A percentile compares a stretch with the other conserved stretches of the same genome.
phyloP scores from a whole-genome alignment of 2,888 invertebrate genomes.

The Prostheceraeus crozeri region DNA sequence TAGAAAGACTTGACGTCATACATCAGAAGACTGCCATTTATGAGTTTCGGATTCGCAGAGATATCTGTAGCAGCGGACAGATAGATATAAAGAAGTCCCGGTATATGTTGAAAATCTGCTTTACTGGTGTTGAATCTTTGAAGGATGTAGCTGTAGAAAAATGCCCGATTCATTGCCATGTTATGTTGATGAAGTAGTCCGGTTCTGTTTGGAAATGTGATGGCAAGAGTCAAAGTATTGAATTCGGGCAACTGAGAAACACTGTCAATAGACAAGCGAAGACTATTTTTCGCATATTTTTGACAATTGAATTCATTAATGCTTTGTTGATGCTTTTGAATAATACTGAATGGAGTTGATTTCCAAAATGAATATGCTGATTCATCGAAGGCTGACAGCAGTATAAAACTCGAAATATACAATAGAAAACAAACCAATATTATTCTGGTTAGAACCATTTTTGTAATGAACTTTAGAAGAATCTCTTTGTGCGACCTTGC shows the following conservation, averaged over 20 bases:
- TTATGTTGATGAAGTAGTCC: conserved; percentile 85
- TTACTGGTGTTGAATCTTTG: conserved; percentile 46
- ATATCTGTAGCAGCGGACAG: conserved; percentile 88
- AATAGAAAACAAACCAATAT: no score
- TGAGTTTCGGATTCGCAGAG: conserved; percentile 79
- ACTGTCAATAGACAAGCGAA: conserved; percentile 67
- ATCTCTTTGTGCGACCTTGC: no score
- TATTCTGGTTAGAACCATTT: no score
- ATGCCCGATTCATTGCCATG: conserved; percentile 82
- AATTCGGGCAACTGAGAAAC: conserved; percentile 86
- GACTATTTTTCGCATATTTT: no score
- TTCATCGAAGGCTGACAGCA: no score
- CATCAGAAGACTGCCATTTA: conserved; percentile 75
- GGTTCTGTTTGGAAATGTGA: conserved; percentile 67
- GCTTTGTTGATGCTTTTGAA: no score
- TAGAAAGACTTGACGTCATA: conserved; percentile 88
- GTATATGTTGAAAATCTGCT: conserved; percentile 65
- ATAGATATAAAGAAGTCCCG: conserved; percentile 95
- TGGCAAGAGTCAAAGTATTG: conserved; percentile 58
- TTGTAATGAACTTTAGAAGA: no score
- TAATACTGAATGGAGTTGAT: no score
- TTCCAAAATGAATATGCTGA: no score
- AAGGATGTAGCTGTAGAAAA: conserved; percentile 60
- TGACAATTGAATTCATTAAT: no score
- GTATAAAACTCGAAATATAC: no score